These are phyloP conservation scores for Ophion slaviceki DNA, from an alignment of 2,888 invertebrate species.

Conservation along the genomic window DNA sequence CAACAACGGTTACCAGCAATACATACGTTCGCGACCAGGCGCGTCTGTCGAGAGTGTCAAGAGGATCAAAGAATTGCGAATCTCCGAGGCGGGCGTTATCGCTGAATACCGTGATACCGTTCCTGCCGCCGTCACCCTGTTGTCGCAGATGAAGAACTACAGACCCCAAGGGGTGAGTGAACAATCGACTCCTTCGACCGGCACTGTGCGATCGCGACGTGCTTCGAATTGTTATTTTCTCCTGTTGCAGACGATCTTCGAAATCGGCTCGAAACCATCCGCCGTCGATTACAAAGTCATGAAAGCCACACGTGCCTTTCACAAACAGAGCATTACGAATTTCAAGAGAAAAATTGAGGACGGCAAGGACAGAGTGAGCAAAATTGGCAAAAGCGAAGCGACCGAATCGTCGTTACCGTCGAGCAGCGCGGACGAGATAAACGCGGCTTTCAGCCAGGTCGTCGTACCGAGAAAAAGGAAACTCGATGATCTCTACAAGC, in stretches of 20 bases:
- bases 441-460: slow-evolving; percentile 86
- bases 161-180: slow-evolving; percentile 89
- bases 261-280: slow-evolving; percentile 92
- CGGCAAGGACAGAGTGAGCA: slow-evolving; percentile 73
- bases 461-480: slow-evolving; percentile 86
- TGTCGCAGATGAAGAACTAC: slow-evolving; percentile 90
- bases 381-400: slow-evolving; percentile 39
- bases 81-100: slow-evolving; percentile 86
- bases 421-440: slow-evolving; percentile 85
- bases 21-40: slow-evolving; percentile 93
- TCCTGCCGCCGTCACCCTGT: slow-evolving; percentile 78
- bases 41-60: slow-evolving; percentile 96
- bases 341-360: slow-evolving; percentile 83
- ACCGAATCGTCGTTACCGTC: slow-evolving; percentile 75
- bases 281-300: slow-evolving; percentile 92
- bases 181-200: not conserved
- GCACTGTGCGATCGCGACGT: not conserved
- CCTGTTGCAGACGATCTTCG: slow-evolving; percentile 93
- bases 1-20: slow-evolving; percentile 96
- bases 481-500: slow-evolving; percentile 86
- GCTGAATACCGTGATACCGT: slow-evolving; percentile 83
- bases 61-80: slow-evolving; percentile 90
- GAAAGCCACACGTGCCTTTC: slow-evolving; percentile 92
- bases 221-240: not conserved
- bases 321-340: slow-evolving; percentile 86